Conservation (phyloP, 1,140 invertebrate species). For the Orussus abietinus region DNA sequence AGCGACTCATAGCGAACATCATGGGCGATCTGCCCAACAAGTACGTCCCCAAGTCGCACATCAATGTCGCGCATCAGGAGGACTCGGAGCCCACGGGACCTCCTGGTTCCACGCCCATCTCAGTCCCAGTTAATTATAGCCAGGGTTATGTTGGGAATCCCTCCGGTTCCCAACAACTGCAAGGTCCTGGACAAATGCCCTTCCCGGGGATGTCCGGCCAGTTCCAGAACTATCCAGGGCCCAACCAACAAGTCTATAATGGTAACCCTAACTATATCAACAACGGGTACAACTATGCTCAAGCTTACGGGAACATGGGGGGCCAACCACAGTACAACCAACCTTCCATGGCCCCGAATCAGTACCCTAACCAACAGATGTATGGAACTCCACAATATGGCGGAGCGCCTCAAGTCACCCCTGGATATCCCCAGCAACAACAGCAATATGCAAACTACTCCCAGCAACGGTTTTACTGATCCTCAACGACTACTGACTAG, state of each 20-base stretch:
- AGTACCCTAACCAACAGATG: constrained; percentile 20
- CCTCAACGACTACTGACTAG: too few relatives aligned
- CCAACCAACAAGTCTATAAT: constrained; percentile 26
- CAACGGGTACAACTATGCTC: constrained; percentile 16
- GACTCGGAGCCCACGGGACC: constrained; percentile 10
- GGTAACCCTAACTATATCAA: constrained; percentile 24
- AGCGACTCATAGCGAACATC: constrained; percentile 61
- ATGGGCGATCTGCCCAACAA: constrained; percentile 59
- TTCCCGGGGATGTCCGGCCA: constrained; percentile 18
- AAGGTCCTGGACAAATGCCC: not conserved
- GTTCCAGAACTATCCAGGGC: constrained; percentile 24
- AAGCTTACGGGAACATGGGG: constrained; percentile 13
- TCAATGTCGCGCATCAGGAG: constrained; percentile 7
- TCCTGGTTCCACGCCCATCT: not conserved
- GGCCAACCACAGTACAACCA: too few relatives aligned
- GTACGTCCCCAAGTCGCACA: constrained; percentile 37
- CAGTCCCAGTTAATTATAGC: constrained; percentile 6
- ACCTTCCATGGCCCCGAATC: constrained; percentile 18
- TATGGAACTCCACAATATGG: constrained; percentile 23
- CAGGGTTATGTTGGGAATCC: constrained; percentile 12
- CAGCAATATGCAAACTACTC: constrained; percentile 42
- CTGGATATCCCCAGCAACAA: constrained; percentile 33
- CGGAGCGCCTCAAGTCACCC: constrained; percentile 18
- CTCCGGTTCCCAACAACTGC: constrained; percentile 6
- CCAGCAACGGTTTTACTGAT: constrained; percentile 21